Percentiles rank a stretch among this genome's conserved stretches.
Conservation (phyloP, 2,113 vertebrate species). For the Rhinolophus ferrumequinum region DNA sequence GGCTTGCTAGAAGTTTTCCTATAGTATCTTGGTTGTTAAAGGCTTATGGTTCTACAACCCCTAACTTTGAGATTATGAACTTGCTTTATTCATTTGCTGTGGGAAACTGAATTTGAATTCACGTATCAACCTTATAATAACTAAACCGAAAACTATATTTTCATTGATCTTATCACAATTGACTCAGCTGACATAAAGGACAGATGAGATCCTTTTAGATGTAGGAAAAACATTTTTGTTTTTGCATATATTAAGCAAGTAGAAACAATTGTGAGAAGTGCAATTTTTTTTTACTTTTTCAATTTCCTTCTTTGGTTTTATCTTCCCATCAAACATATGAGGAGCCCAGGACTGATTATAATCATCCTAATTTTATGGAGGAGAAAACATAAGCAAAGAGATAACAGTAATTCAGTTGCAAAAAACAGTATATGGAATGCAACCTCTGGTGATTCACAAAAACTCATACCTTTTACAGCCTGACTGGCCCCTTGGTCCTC, state of each 20-base stretch:
- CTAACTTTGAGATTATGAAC: not conserved
- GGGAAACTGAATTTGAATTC: constrained; percentile 7
- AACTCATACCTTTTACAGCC: not conserved
- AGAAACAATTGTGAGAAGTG: not conserved
- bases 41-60: not conserved
- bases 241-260: not conserved
- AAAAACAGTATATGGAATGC: not conserved
- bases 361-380: not conserved
- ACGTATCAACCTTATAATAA: not conserved
- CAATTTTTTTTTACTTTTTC: not conserved
- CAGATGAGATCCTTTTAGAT: not conserved
- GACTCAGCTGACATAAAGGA: not conserved
- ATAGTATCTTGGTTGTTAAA: not conserved
- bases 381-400: not conserved
- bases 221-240: not conserved
- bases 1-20: not conserved
- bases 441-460: not conserved
- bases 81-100: constrained; percentile 37
- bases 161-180: not conserved
- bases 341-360: not conserved
- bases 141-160: not conserved
- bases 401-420: not conserved
- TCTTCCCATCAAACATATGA: not conserved
- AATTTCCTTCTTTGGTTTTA: not conserved
- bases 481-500: not conserved